A percentile compares a stretch with the other conserved stretches of the same genome.
phyloP scores from a whole-genome alignment of 2,888 invertebrate species.

The Apotomis capreana region DNA sequence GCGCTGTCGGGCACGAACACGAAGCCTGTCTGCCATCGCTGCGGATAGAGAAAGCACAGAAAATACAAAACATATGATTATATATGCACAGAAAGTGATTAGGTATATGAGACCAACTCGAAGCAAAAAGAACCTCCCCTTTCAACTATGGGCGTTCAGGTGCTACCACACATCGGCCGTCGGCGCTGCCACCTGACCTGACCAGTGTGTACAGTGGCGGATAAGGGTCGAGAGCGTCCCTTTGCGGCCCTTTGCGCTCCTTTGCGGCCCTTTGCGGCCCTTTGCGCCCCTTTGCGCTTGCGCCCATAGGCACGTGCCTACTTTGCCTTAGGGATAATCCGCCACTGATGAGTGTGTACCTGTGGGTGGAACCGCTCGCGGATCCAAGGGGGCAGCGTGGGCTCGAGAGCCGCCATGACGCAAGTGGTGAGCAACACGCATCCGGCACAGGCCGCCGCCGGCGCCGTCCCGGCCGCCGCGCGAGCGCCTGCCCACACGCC shows the following conservation, averaged over 20 bases:
- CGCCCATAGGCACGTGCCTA: too few species aligned
- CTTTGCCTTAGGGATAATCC: too few species aligned
- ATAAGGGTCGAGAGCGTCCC: too few species aligned
- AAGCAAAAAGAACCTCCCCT: too few species aligned
- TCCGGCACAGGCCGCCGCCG: slow-evolving; percentile 65
- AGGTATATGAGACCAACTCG: too few species aligned
- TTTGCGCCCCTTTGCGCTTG: too few species aligned
- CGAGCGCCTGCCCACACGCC: slow-evolving; percentile 43
- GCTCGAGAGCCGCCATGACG: slow-evolving; percentile 77
- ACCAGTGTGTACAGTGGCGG: slow-evolving; percentile 42
- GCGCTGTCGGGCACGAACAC: slow-evolving; percentile 76
- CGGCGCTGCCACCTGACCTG: too few species aligned
- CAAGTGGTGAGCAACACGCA: slow-evolving; percentile 71
- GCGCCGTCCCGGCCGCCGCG: slow-evolving; percentile 41
- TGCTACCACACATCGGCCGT: too few species aligned
- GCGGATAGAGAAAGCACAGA: slow-evolving; percentile 17
- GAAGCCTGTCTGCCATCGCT: slow-evolving; percentile 70
- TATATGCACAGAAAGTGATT: too few species aligned
- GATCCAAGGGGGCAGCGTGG: slow-evolving; percentile 72
- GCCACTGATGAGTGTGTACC: slow-evolving; percentile 42
- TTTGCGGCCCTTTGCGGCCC: too few species aligned
- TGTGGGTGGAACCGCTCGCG: slow-evolving; percentile 61
- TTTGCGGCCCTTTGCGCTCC: too few species aligned
- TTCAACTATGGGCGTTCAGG: too few species aligned
- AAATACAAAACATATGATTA: neutral